These are phyloP conservation scores for Mastigias papua DNA, from an alignment of 30 jellyfish, hydroid and myxozoan genomes.

Conservation along the genomic window DNA sequence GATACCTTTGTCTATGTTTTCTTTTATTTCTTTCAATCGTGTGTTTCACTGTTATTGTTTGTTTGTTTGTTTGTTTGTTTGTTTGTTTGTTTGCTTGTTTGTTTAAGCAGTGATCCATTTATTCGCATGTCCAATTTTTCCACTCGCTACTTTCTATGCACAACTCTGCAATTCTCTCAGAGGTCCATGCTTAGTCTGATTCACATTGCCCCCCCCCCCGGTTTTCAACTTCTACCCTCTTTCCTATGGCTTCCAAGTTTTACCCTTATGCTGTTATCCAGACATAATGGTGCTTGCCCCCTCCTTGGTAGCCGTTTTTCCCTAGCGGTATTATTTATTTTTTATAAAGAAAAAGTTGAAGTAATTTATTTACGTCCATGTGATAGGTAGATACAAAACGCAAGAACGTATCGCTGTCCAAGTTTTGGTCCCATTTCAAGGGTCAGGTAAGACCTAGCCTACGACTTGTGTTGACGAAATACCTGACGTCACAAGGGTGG, in stretches of 20 bases:
- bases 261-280: not conserved
- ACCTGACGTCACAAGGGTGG: constrained; percentile 10
- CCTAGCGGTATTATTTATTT: too few relatives aligned
- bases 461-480: not conserved
- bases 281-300: not conserved
- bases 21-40: too few relatives aligned
- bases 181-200: too few relatives aligned
- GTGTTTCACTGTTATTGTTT: too few relatives aligned
- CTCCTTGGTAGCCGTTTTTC: too few relatives aligned
- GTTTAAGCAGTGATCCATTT: too few relatives aligned
- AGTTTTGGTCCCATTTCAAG: constrained; percentile 71
- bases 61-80: too few relatives aligned
- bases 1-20: too few relatives aligned
- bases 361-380: constrained; percentile 21
- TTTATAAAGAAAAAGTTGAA: not conserved
- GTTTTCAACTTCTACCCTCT: not conserved
- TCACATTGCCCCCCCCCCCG: not conserved
- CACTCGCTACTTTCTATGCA: too few relatives aligned
- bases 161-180: too few relatives aligned
- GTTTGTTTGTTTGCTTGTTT: too few relatives aligned
- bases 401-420: constrained; percentile 53
- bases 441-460: constrained; percentile 66
- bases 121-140: too few relatives aligned
- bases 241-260: not conserved
- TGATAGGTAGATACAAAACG: constrained; percentile 44